These are phyloP conservation scores for Drosophila kanapiae DNA, from an alignment of 1,140 invertebrate genomes.

Conservation along the genomic window DNA sequence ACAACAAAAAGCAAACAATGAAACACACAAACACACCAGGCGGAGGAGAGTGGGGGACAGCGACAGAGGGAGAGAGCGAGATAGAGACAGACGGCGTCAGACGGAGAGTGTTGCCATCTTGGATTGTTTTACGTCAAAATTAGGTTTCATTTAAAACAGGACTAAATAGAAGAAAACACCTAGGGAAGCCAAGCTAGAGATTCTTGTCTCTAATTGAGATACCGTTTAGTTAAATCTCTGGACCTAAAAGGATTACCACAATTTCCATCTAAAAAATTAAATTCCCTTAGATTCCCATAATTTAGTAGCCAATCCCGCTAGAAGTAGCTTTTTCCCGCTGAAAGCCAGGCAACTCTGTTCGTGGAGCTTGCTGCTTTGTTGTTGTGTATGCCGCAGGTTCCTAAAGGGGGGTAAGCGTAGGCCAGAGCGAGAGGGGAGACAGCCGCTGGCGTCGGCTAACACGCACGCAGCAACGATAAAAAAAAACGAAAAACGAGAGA, in stretches of 20 bases:
- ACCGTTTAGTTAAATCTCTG: neutral
- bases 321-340: conserved; percentile 16
- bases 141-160: neutral
- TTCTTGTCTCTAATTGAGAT: neutral
- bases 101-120: conserved; percentile 27
- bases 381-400: conserved; percentile 49
- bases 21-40: conserved; percentile 58
- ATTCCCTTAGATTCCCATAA: neutral
- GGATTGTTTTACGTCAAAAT: neutral
- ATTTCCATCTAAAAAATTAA: neutral
- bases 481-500: conserved; percentile 43
- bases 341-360: conserved; percentile 9
- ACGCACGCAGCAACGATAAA: conserved; percentile 79
- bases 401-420: conserved; percentile 39
- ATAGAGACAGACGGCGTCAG: conserved; percentile 26
- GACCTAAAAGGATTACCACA: neutral
- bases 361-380: conserved; percentile 45
- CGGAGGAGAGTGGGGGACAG: conserved; percentile 10
- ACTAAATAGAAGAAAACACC: too few relatives aligned
- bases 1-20: conserved; percentile 78
- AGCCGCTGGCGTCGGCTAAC: conserved; percentile 72
- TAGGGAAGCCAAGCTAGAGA: neutral
- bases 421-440: conserved; percentile 30
- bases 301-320: neutral
- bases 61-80: conserved; percentile 17